Evolutionary conservation across 2,113 vertebrate genomes (phyloP), one percentile per base, ranked within the genome.

Genomic region (Pica pica): DNA sequence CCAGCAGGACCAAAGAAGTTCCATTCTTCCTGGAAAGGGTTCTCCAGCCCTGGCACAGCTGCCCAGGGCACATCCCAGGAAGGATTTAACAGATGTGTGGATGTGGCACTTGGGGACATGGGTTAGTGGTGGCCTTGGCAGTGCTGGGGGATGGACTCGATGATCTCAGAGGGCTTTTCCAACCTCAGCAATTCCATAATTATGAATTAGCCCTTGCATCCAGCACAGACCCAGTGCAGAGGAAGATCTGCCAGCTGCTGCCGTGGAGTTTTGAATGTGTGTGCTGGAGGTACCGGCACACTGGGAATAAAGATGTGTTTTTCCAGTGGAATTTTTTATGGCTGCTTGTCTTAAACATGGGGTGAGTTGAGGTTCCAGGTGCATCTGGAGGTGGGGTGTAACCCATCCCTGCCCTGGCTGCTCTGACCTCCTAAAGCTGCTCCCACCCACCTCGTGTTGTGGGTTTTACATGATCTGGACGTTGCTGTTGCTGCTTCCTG

Each of bases 191-290:
- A 10, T 55, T 49, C 79, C 56, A 33, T 31, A 41, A 9, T 67
- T 31, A 3, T 18, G 53, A 35, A 19, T 69, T 68, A 60, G 22
- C 37, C 39, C 50, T 7, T n/a, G n/a, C 41, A 22, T 28, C 49
- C 75, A 37, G 2, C 26, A 1, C 1, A 19, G 17, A 13, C 35
- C 13, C n/a, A 13, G 19, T 3, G 77, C 74, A 31, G 77, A 26
- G 81, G 53, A n/a, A 9, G 24, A 2, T 53, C 31, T 76, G 33
- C 49, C 53, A 19, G 2, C 44, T 71, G 16, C 70, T 8, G 1
- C 52, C 4, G 0, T 5, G 49, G 53, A 7, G 2, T 64, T 74
- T 20, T 17, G n/a, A 5, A 2, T 3, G 20, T 26, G 19, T 61
- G 37, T 44, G 22, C 2, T 3, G 55, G 81, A 68, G 59, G 16